Base-by-base conservation (phyloP, 2,888 invertebrate species). In the Polymixis lichenea region DNA sequence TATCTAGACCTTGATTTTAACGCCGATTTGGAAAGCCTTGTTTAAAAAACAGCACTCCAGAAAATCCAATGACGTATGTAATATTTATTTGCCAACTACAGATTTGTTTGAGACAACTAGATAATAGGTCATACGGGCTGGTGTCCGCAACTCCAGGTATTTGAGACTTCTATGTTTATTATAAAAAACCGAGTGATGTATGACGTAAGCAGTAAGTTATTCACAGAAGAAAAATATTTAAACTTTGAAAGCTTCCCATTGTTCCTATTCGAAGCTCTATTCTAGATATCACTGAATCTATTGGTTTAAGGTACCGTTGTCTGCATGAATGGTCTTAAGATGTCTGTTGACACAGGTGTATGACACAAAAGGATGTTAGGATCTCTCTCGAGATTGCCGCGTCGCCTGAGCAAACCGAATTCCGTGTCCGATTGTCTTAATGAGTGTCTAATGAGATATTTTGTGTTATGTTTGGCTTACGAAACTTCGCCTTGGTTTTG, bases 381-480 rank as follows among this genome's bases (percentile, higher is more conserved):
- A 88, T 89, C 91, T 93, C 93, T 92, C 91, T 81, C 78, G 93
- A 94, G 94, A 94, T 92, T 88, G 87, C 86, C 83, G 81, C 76
- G 69, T 88, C 95, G 94, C 92, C 94, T 95, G 94, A 91, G 91
- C 92, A 94, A 95, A 95, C 94, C 83, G 78, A 92, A 95, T 94
- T 91, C 95, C 93, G 83, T 80, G 85, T 82, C 85, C 78, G 88
- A 89, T 91, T 89, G 88, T 90, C 91, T 92, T 94, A 93, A 94
- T 92, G 92, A 92, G 84, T 86, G 82, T 85, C 87, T 94, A 94
- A 94, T 94, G 94, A 93, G 91, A 90, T 89, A 89, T 90, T 91
- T 85, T 90, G 87, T 90, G 84, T 89, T 78, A 68, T 89, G 85
- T 91, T 90, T 89, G 87, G 81, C 73, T 91, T 89, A 87, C 88